Percentiles rank a stretch among this genome's conserved stretches.
Conservation (phyloP, 2,888 invertebrate genomes). For the Monoplex corrugatus region DNA sequence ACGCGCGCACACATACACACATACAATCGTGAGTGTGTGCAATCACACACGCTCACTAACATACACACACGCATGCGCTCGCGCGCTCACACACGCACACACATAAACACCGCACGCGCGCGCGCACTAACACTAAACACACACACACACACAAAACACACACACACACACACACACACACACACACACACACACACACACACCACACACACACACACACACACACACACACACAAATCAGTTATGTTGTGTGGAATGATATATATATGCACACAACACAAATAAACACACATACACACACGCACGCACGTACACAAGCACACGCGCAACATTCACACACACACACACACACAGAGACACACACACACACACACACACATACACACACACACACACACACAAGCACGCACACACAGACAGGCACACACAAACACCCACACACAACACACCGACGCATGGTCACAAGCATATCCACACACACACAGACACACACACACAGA, state of each 20-base stretch:
- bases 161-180: slow-evolving; percentile 22
- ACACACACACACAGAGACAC: neutral
- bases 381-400: neutral
- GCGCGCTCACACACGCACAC: neutral
- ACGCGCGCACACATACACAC: too few species aligned
- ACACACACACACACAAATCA: slow-evolving; percentile 27
- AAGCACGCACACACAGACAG: slow-evolving; percentile 8
- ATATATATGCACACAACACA: slow-evolving; percentile 22
- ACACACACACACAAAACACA: neutral
- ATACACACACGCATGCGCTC: neutral
- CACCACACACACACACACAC: slow-evolving; percentile 25
- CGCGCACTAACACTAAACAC: neutral
- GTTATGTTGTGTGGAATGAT: too few species aligned
- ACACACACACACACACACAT: slow-evolving; percentile 16
- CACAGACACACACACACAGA: slow-evolving; percentile 6
- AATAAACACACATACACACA: slow-evolving; percentile 6
- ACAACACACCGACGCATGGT: neutral
- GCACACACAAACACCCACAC: slow-evolving; percentile 16
- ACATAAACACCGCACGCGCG: too few species aligned
- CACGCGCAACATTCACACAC: neutral
- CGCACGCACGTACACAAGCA: neutral
- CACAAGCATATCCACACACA: neutral
- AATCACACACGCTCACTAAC: neutral
- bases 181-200: neutral
- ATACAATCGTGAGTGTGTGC: neutral